phyloP scores from a whole-genome alignment of 2,888 invertebrate genomes.

The Pedicia rivosa region DNA sequence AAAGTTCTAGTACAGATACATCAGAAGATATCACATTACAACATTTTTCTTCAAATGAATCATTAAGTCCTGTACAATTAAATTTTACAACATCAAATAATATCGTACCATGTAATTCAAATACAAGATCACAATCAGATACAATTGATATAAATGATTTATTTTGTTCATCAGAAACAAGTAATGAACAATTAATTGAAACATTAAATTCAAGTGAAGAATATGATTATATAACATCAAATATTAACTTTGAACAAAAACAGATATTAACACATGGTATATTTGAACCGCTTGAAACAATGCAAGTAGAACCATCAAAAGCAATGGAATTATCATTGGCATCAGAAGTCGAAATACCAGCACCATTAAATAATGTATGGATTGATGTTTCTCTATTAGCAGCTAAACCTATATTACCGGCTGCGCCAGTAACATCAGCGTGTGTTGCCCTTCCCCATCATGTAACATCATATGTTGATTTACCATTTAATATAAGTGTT shows the following conservation, averaged over 20 bases:
- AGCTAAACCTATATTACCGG: conserved; percentile 41
- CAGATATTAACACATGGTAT: no score
- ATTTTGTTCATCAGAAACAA: conserved; percentile 1
- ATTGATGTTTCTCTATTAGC: conserved; percentile 54
- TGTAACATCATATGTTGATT: conserved; percentile 27
- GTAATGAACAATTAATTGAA: no score
- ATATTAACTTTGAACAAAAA: no score
- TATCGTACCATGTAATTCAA: conserved; percentile 5
- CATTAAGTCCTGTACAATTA: neutral
- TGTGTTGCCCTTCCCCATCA: conserved; percentile 27
- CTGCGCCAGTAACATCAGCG: conserved; percentile 37
- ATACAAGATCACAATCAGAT: conserved; percentile 7
- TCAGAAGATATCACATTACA: neutral
- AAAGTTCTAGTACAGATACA: neutral
- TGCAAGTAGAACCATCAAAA: conserved; percentile 30
- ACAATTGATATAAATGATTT: conserved; percentile 7
- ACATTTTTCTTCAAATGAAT: neutral
- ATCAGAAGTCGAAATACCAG: conserved; percentile 57
- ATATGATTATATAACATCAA: no score
- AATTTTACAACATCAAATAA: conserved; percentile 8
- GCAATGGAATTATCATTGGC: conserved; percentile 58
- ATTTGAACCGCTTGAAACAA: no score
- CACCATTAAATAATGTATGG: conserved; percentile 66
- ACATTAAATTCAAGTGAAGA: no score
- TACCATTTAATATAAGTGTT: conserved; percentile 15